Conservation (phyloP, 2,113 vertebrate genomes). For the Felis chaus region DNA sequence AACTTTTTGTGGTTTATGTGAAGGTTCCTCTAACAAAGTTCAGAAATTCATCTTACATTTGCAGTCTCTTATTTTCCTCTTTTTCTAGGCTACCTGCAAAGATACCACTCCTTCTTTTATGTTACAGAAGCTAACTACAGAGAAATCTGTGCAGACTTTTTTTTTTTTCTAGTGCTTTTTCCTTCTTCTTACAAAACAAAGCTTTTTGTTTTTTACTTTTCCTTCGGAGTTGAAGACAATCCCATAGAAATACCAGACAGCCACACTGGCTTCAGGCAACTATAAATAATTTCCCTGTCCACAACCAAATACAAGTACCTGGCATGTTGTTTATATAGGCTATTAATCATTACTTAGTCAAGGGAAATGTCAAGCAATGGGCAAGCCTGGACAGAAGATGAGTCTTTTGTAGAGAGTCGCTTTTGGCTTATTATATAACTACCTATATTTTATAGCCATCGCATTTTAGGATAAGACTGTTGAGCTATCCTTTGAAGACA, state of each 20-base stretch:
- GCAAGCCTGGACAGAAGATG: slow-evolving; percentile 59
- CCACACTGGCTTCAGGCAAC: slow-evolving; percentile 47
- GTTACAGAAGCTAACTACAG: background rate
- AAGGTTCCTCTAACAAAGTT: slow-evolving; percentile 71
- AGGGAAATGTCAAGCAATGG: slow-evolving; percentile 16
- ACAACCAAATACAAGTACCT: slow-evolving; percentile 53
- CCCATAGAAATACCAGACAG: slow-evolving; percentile 56
- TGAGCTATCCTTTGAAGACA: background rate
- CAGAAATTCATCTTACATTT: slow-evolving; percentile 59
- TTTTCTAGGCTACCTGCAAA: slow-evolving; percentile 34
- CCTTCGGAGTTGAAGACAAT: slow-evolving; percentile 30
- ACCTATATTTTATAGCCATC: background rate
- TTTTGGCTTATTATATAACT: slow-evolving; percentile 10
- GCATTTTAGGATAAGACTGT: background rate
- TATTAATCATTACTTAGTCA: slow-evolving; percentile 69
- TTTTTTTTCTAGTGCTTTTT: background rate
- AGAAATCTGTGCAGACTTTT: background rate
- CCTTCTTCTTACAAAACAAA: slow-evolving; percentile 25
- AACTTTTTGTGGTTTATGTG: slow-evolving; percentile 71
- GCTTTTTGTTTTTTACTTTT: background rate
- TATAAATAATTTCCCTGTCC: slow-evolving; percentile 72
- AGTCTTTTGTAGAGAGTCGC: background rate
- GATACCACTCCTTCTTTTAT: background rate
- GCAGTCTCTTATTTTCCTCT: slow-evolving; percentile 48
- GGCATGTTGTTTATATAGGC: slow-evolving; percentile 8